Base-by-base conservation (phyloP, 2,797 vertebrate genomes). In the Neomorphus geoffroyi region DNA sequence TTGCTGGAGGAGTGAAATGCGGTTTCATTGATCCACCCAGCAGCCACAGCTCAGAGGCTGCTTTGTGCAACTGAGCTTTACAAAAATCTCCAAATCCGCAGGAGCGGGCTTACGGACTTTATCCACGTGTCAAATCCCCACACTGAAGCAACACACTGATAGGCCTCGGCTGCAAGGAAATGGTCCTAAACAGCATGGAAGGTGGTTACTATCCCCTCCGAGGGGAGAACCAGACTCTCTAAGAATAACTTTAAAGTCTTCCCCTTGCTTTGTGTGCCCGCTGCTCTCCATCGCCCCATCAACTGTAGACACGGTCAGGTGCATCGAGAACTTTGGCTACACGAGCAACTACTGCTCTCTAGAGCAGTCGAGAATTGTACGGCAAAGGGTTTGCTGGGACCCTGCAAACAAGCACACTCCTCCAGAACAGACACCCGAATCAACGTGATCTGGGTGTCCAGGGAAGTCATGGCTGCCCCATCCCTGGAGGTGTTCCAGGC, bases 111-210 rank as follows among this genome's bases (percentile, higher is more conserved):
- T 91, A 95, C 54, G 73, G 80, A 37, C 86, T 93, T 88, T 21
- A 97, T 81, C 94, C 90, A 10, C 16, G 89, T 90, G 92, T 62
- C 80, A 96, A 90, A 94, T 96, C 91, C 91, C 92, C 53, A 50
- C 7, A 39, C 10, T 53, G 77, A 84, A 45, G 80, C 79, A 74
- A 27, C 79, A n/a, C 2, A 32, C 87, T 18, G 79, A 87, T 7
- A 71, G 81, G 48, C 18, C 60, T 82, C 60, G 41, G 73, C 53
- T 71, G 37, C 58, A 30, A 24, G 3, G 0, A 41, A 23, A 60
- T 74, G 27, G 83, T 67, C 90, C 90, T 4, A 3, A 84, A 17
- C 39, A 41, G 58, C 86, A 39, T 1, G 46, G 85, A 17, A 50
- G 43, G 85, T 46, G 77, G 46, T 16, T 35, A 2, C 39, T 51